A percentile compares a stretch with the other conserved stretches of the same genome.
Evolutionary conservation across 2,113 vertebrate species (phyloP).

Genomic region (Gnathonemus echidnorhynchus): DNA sequence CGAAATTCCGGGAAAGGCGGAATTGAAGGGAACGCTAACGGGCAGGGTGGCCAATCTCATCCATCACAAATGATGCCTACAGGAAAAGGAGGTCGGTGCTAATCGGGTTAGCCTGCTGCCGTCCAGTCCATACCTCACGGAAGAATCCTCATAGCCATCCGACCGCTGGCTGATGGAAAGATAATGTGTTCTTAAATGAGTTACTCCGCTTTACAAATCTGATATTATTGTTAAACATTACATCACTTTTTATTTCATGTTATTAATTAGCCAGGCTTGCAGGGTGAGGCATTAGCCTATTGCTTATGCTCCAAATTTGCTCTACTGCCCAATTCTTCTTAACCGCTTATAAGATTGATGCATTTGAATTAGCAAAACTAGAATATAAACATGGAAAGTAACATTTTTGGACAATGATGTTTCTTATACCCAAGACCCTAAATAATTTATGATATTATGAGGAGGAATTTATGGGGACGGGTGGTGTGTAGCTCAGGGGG

Average conservation of each 20-base stretch:
- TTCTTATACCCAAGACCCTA: neutral
- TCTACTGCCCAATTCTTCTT: constrained; percentile 1
- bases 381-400: neutral
- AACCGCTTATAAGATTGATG: constrained; percentile 11
- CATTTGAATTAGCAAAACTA: neutral
- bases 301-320: neutral
- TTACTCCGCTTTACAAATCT: constrained; percentile 37
- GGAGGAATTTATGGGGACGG: neutral
- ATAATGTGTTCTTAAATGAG: constrained; percentile 49
- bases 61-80: constrained; percentile 50
- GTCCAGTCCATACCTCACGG: constrained; percentile 35
- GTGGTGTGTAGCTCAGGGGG: neutral
- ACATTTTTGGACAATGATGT: neutral
- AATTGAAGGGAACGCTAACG: constrained; percentile 50
- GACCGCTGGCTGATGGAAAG: constrained; percentile 31
- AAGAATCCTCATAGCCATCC: constrained; percentile 25
- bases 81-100: constrained; percentile 58
- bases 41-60: constrained; percentile 46
- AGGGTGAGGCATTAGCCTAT: neutral
- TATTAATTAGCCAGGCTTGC: constrained; percentile 41
- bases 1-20: constrained; percentile 64
- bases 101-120: constrained; percentile 57
- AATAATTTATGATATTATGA: neutral
- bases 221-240: constrained; percentile 45
- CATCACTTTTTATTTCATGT: constrained; percentile 45